Evolutionary conservation across 2,113 vertebrate species (phyloP), one percentile per base, ranked within the genome.

Genomic region (Syrrhaptes paradoxus): DNA sequence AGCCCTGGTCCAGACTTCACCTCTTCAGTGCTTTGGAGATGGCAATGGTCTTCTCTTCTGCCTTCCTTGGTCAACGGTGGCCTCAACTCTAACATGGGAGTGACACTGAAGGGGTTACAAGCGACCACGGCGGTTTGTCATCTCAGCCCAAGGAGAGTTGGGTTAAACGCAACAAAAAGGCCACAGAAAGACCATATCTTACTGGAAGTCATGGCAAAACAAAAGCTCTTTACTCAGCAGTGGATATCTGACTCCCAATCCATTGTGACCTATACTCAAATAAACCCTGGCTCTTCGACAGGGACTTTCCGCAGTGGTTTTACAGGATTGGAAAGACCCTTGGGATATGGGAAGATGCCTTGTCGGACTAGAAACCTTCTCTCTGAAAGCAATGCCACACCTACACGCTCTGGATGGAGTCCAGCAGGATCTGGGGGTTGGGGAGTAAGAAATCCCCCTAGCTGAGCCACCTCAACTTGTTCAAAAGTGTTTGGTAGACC

Each of bases 271-370:
- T 83, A 90, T n/a, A 73, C 22, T 88, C 72, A 94, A 28, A 25
- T 11, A 77, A 94, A 72, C 15, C 43, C 28, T 96, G 92, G 92
- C 92, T 93, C 83, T 52, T 45, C 74, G 90, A 93, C 95, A 97
- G 95, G 93, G 93, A 94, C 82, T 96, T 96, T 95, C 93, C 88
- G 67, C 59, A 81, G 92, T 16, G 41, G 85, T 84, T 94, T 85
- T 96, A 67, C 75, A 68, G 82, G 28, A 74, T 9, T 94, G 93
- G 93, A 96, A 96, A 96, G 93, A 92, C 90, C 90, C 85, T 36
- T 90, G 93, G 79, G 90, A 96, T 36, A 86, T 21, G 75, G 43
- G 79, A 93, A 94, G 71, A 19, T 87, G 51, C 55, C 38, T 91
- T 85, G 63, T 90, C 73, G 90, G 63, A 65, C 55, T 46, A 89